phyloP scores from a whole-genome alignment of 1,140 invertebrate genomes.

The Armadillidium nasatum region DNA sequence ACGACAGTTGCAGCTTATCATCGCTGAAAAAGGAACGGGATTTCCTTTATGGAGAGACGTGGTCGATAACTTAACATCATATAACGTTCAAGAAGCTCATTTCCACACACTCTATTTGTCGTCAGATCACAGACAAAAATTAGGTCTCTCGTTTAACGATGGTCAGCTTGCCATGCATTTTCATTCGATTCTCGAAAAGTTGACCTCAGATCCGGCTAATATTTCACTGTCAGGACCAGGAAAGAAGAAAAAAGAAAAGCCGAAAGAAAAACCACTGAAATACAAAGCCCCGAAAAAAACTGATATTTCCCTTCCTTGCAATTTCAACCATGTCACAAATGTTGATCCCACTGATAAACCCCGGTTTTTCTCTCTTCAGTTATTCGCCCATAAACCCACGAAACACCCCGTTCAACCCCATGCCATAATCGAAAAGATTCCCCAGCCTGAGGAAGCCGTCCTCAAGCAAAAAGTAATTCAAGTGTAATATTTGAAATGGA shows the following conservation, averaged over 20 bases:
- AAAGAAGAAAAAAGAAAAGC: constrained; percentile 52
- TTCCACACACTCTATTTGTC: constrained; percentile 57
- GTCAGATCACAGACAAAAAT: constrained; percentile 54
- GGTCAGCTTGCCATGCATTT: constrained; percentile 67
- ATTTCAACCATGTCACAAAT: constrained; percentile 78
- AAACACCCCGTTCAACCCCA: neutral
- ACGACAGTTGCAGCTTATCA: constrained; percentile 66
- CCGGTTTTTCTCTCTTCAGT: constrained; percentile 63
- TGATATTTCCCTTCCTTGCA: constrained; percentile 79
- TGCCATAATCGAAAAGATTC: neutral
- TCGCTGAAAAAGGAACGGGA: constrained; percentile 77
- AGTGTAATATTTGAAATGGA: neutral
- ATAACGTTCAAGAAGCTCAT: constrained; percentile 48
- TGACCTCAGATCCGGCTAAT: constrained; percentile 73
- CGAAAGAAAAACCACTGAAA: constrained; percentile 39
- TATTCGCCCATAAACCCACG: constrained; percentile 31
- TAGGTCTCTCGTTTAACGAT: constrained; percentile 72
- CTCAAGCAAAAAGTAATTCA: neutral
- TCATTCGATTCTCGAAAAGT: constrained; percentile 54
- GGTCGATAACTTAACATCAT: constrained; percentile 62
- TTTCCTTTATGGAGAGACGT: constrained; percentile 79
- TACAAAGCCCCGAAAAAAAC: constrained; percentile 66
- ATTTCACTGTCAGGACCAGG: constrained; percentile 61
- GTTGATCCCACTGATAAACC: constrained; percentile 65
- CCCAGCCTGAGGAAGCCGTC: neutral